Percentiles rank a stretch among this genome's conserved stretches.
phyloP scores from a whole-genome alignment of 2,113 vertebrate genomes.

The Ammodytes marinus region DNA sequence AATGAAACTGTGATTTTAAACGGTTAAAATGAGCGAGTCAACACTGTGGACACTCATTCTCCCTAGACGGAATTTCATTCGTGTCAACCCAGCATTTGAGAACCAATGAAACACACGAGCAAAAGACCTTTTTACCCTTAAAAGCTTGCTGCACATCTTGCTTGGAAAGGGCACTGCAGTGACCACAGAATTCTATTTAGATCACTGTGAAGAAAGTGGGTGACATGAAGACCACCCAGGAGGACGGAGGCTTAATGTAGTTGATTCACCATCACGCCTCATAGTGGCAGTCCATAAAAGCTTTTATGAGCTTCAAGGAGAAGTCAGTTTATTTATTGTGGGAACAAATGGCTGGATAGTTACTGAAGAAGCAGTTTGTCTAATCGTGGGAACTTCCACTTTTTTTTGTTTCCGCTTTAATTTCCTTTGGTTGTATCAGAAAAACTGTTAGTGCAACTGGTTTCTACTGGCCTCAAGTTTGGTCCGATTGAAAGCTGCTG shows the following conservation, averaged over 20 bases:
- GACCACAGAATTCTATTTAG: background rate
- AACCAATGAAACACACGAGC: background rate
- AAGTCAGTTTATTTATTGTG: constrained; percentile 28
- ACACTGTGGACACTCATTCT: background rate
- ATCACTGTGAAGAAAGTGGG: background rate
- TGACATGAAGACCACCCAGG: constrained; percentile 11
- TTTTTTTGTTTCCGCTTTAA: background rate
- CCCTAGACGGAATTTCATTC: background rate
- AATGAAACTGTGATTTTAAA: too few relatives aligned
- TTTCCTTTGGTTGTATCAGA: background rate
- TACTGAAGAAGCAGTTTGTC: background rate
- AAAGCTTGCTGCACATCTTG: background rate
- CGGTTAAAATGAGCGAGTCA: too few relatives aligned
- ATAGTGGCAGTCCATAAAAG: constrained; percentile 35
- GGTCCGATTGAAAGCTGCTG: background rate
- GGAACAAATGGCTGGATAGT: constrained; percentile 16
- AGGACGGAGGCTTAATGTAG: background rate
- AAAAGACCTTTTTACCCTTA: background rate
- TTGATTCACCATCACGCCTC: constrained; percentile 20
- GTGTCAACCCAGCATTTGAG: too few relatives aligned
- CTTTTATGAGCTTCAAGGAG: constrained; percentile 52
- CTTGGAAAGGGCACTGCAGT: background rate
- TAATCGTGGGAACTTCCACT: constrained; percentile 2
- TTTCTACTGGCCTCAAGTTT: background rate
- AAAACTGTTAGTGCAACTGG: constrained; percentile 2